Evolutionary conservation across 2,888 invertebrate genomes (phyloP), one percentile per base, ranked within the genome.

Genomic region (Drosophila cognata): DNA sequence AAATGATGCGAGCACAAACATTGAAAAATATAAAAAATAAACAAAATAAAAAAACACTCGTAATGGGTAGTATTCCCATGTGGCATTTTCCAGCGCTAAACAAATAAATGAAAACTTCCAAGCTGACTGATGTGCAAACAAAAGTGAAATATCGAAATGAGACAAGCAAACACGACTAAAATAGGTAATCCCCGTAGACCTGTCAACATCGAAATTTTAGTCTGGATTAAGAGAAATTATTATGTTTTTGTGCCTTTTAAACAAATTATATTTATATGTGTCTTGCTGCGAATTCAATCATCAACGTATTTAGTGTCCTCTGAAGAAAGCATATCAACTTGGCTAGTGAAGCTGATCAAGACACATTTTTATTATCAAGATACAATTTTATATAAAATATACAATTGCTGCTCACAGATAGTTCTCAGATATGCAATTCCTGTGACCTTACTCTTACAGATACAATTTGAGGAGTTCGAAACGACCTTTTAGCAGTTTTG

Each of bases 1-100:
- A 78, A 79, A 67, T 60, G 66, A 56, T 62, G 62, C 36, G 59
- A 61, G 62, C 43, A 64, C 64, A 68, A 74, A 65, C 36, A 59
- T 41, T 21, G n/a, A 71, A 53, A 72, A 53, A 59, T 53, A 53
- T 38, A 29, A 46, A 43, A 68, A 51, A 31, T 51, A 46, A 52
- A 55, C 29, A 35, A 62, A 36, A 63, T 8, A 25, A 48, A 65
- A 46, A 29, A 16, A 13, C 36, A 31, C 41, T 21, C 50, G 21
- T 43, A 56, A 29, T 13, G 52, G 8, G 4, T 21, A 11, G 21
- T 21, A 11, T 55, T 55, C 3, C 31, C 51, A 63, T 38, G 48
- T 72, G 75, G 65, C 75, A 57, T 38, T 35, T 29, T 33, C 48
- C 50, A 25, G 33, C 10, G 6, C 28, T 29, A 4, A 2, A 21